These are phyloP conservation scores for Pachyrhynchus sulphureomaculatus DNA, from an alignment of 1,140 invertebrate genomes.

Conservation along the genomic window DNA sequence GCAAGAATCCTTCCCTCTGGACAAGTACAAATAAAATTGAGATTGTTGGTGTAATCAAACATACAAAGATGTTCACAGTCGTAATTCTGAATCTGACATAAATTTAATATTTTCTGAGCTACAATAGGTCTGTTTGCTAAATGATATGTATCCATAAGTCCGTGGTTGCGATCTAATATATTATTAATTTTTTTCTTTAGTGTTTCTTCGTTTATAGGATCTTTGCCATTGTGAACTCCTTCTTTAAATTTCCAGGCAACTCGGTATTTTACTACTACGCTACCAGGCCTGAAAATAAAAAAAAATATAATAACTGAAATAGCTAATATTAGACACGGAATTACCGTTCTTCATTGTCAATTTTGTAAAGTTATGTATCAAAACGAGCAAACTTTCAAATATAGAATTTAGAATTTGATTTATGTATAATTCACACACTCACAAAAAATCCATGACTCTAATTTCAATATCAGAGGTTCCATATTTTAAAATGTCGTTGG, in stretches of 20 bases:
- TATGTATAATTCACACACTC: too few species aligned
- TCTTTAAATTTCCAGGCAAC: constrained; percentile 63
- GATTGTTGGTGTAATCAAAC: constrained; percentile 62
- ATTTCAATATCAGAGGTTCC: constrained; percentile 57
- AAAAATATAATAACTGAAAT: too few species aligned
- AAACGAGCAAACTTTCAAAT: too few species aligned
- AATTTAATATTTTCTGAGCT: constrained; percentile 61
- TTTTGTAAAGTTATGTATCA: too few species aligned
- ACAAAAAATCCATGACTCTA: constrained; percentile 66
- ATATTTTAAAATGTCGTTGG: constrained; percentile 54
- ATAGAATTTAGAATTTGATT: too few species aligned
- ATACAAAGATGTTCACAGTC: constrained; percentile 74
- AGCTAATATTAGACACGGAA: too few species aligned
- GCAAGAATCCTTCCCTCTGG: constrained; percentile 57
- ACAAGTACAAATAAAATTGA: constrained; percentile 72
- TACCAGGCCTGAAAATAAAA: constrained; percentile 60
- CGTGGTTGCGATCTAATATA: constrained; percentile 54
- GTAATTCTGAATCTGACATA: constrained; percentile 74
- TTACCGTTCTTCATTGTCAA: too few species aligned
- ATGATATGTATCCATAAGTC: constrained; percentile 58
- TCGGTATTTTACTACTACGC: constrained; percentile 63
- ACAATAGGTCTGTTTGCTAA: constrained; percentile 54
- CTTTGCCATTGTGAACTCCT: constrained; percentile 52
- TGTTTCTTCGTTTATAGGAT: constrained; percentile 55
- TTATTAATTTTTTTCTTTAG: constrained; percentile 55